Conservation (phyloP, 2,113 vertebrate species). For the Pelusios castaneus region DNA sequence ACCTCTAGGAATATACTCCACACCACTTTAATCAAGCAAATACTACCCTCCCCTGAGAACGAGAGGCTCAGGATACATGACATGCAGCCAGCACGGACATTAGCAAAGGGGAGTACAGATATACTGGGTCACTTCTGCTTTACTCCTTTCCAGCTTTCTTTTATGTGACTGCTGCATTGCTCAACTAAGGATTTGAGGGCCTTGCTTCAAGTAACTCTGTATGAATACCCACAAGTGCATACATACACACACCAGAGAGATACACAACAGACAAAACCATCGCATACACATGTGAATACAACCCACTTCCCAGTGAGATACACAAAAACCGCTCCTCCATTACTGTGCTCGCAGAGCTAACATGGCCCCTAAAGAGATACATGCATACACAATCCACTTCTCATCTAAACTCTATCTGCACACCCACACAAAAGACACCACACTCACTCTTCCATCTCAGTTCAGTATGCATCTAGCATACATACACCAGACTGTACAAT, state of each 20-base stretch:
- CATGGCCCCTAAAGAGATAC: no score
- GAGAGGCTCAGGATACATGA: background rate
- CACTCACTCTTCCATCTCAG: background rate
- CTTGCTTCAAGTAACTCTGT: background rate
- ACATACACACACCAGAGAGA: background rate
- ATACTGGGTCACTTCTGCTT: background rate
- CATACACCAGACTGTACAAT: background rate
- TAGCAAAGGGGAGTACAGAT: background rate
- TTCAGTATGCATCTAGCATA: background rate
- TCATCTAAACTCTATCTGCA: background rate
- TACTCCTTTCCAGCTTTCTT: background rate
- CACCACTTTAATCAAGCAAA: background rate
- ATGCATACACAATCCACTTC: background rate
- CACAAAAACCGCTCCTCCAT: background rate
- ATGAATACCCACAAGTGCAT: background rate
- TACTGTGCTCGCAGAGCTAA: background rate
- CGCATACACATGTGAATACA: background rate
- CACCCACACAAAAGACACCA: background rate
- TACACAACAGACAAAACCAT: background rate
- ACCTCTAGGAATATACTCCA: background rate
- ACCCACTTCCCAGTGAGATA: background rate
- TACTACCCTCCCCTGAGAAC: background rate
- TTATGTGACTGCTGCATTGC: background rate
- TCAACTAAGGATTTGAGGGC: background rate
- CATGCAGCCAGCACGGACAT: background rate